Base-by-base conservation (phyloP, 2,888 invertebrate genomes). In the Hyppa rectilinea region DNA sequence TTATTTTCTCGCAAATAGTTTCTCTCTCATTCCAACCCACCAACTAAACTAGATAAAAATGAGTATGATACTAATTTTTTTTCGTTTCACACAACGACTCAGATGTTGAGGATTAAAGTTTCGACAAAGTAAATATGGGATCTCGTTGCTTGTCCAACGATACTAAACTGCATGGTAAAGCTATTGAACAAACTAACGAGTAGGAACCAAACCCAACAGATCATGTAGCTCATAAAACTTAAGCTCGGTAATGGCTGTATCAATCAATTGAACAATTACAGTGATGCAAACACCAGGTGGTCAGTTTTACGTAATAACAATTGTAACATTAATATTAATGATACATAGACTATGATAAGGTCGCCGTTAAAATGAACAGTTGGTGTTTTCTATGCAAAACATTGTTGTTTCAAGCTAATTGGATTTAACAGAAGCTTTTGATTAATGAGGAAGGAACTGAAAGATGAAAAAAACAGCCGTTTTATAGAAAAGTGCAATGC, bases 261-360 rank as follows among this genome's bases (percentile, higher is more conserved):
- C 92, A 92, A 92, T 93, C 92, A 92, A 89, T 76, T 66, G 80
- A 87, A 89, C 91, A 91, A 91, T 92, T 90, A 92, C 77, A 86
- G 75, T 88, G 88, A 90, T 87, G 88, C 89, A 88, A 90, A 89
- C 90, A 74, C 92, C 93, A 92, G 93, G 92, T 92, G 93, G 92
- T 83, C 90, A 84, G 74, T 31, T 86, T 90, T 88, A 90, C 87
- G 89, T 89, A 91, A 91, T 87, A 85, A 84, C 85, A 84, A 91
- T 90, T 90, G 91, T 91, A 89, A 82, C 78, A 90, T 89, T 89
- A 89, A 91, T 91, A 91, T 90, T 90, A 89, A 81, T 78, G 72
- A 75, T 67, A 58, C n/a, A 50, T 61, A 62, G 53, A 53, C 62
- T 68, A 74, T 49, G 63, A 62, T 63, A 43, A 66, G 66, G 47